These are phyloP conservation scores for Thymelicus acteon DNA, from an alignment of 2,888 invertebrate species.

Conservation along the genomic window DNA sequence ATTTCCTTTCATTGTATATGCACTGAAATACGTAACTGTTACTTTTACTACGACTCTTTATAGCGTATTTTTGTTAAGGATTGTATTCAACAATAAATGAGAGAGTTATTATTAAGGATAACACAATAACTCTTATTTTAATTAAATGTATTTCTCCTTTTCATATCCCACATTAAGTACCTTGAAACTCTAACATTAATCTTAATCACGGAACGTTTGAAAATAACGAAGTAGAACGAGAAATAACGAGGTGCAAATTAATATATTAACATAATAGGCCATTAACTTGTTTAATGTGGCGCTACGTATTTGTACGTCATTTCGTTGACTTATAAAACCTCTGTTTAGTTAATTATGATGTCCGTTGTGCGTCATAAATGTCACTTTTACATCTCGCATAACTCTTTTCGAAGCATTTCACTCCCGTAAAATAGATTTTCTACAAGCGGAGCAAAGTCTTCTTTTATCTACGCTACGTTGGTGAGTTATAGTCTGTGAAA, in stretches of 20 bases:
- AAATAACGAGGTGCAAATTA: conserved; percentile 20
- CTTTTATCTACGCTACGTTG: conserved; percentile 47
- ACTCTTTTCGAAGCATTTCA: conserved; percentile 65
- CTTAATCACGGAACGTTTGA: not conserved
- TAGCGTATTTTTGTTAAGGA: too few relatives aligned
- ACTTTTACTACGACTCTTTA: too few relatives aligned
- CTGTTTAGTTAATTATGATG: conserved; percentile 74
- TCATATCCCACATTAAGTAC: not conserved
- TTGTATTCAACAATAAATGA: too few relatives aligned
- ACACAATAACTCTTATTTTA: too few relatives aligned
- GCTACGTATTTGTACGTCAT: conserved; percentile 64
- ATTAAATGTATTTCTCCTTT: not conserved
- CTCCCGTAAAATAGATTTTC: conserved; percentile 56
- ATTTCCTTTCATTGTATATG: too few relatives aligned
- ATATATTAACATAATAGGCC: conserved; percentile 52
- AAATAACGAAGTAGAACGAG: not conserved
- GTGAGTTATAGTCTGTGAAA: conserved; percentile 45
- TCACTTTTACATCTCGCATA: conserved; percentile 72
- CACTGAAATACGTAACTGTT: too few relatives aligned
- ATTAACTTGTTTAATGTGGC: conserved; percentile 59
- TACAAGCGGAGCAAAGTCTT: conserved; percentile 42
- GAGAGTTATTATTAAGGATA: too few relatives aligned
- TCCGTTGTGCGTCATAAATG: conserved; percentile 70
- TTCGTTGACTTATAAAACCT: conserved; percentile 59
- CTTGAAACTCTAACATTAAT: not conserved